These are phyloP conservation scores for Strigops habroptila DNA, from an alignment of 2,113 vertebrate genomes.

Conservation along the genomic window DNA sequence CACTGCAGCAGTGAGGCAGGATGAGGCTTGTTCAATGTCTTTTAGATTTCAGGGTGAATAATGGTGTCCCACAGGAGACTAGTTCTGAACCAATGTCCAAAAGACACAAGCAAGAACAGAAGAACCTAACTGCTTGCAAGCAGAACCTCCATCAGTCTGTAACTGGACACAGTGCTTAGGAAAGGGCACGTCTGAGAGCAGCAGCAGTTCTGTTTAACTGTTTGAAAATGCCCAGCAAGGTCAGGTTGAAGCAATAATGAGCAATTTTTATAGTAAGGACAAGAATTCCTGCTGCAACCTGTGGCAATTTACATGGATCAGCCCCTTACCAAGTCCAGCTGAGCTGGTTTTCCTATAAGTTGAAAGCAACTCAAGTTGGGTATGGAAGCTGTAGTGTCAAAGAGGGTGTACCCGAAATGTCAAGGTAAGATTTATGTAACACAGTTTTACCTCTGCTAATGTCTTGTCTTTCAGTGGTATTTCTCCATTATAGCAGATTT, in stretches of 20 bases:
- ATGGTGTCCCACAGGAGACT: not conserved
- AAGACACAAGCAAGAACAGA: not conserved
- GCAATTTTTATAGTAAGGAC: not conserved
- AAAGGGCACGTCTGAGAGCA: not conserved
- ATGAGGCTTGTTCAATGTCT: not conserved
- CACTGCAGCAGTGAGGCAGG: not conserved
- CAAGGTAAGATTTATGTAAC: not conserved
- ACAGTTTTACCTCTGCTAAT: slow-evolving; percentile 84
- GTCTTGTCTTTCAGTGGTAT: slow-evolving; percentile 95
- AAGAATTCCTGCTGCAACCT: not conserved
- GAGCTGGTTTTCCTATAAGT: not conserved
- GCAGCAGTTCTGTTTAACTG: not conserved
- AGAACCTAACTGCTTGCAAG: not conserved
- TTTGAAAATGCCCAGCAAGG: not conserved
- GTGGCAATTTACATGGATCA: not conserved
- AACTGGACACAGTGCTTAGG: not conserved
- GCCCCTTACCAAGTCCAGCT: not conserved
- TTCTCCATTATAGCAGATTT: slow-evolving; percentile 97
- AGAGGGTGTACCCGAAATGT: not conserved
- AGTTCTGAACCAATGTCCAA: not conserved
- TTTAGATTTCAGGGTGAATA: not conserved
- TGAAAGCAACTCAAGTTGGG: not conserved
- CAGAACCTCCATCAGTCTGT: not conserved
- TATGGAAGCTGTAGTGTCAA: not conserved
- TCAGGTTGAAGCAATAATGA: not conserved